phyloP scores from a whole-genome alignment of 2,113 vertebrate genomes.

The Siniperca knerii region DNA sequence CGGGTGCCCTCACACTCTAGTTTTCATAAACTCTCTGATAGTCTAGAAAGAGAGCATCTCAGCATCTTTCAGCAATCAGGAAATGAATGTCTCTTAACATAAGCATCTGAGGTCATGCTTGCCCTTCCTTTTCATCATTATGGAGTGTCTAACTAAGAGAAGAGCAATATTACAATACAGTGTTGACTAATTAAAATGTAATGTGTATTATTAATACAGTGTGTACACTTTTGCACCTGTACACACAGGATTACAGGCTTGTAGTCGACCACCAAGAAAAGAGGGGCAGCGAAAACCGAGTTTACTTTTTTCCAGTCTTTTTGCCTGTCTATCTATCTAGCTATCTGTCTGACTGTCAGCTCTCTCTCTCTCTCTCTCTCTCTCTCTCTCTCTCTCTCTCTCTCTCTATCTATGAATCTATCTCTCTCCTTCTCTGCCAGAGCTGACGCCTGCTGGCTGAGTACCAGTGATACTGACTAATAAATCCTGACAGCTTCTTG shows the following conservation, averaged over 20 bases:
- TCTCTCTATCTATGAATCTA: conserved; percentile 50
- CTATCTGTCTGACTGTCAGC: conserved; percentile 38
- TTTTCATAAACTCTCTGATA: conserved; percentile 6
- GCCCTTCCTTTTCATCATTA: background rate
- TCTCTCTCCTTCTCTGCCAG: conserved; percentile 68
- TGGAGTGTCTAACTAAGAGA: background rate
- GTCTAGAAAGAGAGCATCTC: conserved; percentile 2
- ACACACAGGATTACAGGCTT: background rate
- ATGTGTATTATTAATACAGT: background rate
- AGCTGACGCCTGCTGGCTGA: conserved; percentile 80
- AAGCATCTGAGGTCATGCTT: background rate
- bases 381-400: conserved; percentile 16
- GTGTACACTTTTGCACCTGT: background rate
- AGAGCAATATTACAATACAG: background rate
- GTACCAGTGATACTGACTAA: conserved; percentile 79
- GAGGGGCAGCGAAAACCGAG: conserved; percentile 7
- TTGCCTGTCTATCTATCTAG: conserved; percentile 1
- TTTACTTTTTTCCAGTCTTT: conserved; percentile 37
- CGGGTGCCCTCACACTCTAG: no score
- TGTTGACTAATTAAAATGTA: background rate
- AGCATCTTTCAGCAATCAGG: background rate
- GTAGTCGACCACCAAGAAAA: background rate
- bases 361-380: background rate
- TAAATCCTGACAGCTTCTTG: conserved; percentile 80
- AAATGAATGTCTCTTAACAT: conserved; percentile 8